Evolutionary conservation across 1,140 invertebrate species (phyloP).

Genomic region (Stegodyphus dumicola): DNA sequence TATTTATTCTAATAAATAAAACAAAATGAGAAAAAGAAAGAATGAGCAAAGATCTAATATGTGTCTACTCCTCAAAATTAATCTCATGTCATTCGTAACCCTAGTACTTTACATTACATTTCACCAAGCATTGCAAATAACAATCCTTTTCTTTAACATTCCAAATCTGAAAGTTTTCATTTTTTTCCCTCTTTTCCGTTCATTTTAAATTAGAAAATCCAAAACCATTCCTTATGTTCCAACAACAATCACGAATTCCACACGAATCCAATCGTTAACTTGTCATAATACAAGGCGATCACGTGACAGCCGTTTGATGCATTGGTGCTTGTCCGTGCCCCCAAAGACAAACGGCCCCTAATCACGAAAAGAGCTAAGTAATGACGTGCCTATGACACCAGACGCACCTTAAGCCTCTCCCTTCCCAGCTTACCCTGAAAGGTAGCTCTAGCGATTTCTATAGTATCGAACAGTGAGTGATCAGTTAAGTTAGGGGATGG

Average conservation of each 20-base stretch:
- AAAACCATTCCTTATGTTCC: constrained; percentile 29
- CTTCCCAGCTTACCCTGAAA: background rate
- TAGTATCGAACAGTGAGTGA: background rate
- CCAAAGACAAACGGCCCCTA: constrained; percentile 52
- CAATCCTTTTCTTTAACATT: constrained; percentile 27
- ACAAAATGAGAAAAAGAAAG: background rate
- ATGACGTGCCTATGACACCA: constrained; percentile 32
- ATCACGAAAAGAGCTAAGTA: constrained; percentile 54
- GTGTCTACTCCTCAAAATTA: background rate
- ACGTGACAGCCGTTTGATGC: constrained; percentile 47
- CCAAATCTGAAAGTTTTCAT: constrained; percentile 9
- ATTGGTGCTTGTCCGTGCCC: constrained; percentile 37
- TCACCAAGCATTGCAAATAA: constrained; percentile 1
- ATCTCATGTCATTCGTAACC: constrained; percentile 15
- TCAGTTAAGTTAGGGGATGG: background rate
- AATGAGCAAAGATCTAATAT: too few species aligned
- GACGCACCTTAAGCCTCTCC: background rate
- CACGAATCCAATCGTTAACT: constrained; percentile 57
- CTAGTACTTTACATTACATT: background rate
- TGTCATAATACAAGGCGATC: constrained; percentile 43
- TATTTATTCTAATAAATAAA: constrained; percentile 8
- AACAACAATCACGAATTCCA: constrained; percentile 34
- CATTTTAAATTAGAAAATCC: constrained; percentile 57
- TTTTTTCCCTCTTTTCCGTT: background rate
- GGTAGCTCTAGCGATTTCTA: background rate